Conservation (phyloP, 1,140 invertebrate genomes). For the Zaprionus inermis region DNA sequence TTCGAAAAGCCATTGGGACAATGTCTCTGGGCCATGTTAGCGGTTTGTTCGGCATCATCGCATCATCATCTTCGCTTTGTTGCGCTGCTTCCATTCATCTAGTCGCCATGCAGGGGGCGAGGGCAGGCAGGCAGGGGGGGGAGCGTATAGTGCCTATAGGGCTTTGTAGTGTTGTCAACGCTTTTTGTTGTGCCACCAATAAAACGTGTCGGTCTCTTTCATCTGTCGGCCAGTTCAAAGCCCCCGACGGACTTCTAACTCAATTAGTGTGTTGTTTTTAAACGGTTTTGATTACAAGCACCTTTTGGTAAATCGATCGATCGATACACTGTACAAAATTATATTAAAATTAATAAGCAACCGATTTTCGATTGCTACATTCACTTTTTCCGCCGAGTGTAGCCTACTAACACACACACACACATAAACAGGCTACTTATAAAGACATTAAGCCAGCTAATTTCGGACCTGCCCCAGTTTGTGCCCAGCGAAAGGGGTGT, state of each 20-base stretch:
- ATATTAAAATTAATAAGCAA: background rate
- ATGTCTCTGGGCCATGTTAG: conserved; percentile 75
- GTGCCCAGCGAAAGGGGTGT: conserved; percentile 28
- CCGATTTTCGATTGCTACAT: background rate
- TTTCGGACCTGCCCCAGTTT: conserved; percentile 35
- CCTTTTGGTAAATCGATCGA: conserved; percentile 34
- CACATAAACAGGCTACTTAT: conserved; percentile 59
- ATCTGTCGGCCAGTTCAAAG: conserved; percentile 75
- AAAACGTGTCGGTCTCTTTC: conserved; percentile 61
- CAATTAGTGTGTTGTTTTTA: conserved; percentile 79
- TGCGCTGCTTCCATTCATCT: conserved; percentile 32
- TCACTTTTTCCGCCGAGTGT: background rate
- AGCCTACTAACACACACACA: background rate
- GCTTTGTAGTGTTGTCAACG: conserved; percentile 80
- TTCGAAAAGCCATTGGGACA: conserved; percentile 66
- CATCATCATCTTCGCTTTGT: conserved; percentile 51
- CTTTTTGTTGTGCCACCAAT: conserved; percentile 81
- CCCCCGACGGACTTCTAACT: conserved; percentile 71
- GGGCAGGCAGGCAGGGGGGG: background rate
- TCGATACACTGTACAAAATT: background rate
- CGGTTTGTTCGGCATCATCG: conserved; percentile 54
- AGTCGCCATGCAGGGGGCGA: background rate
- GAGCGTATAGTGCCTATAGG: conserved; percentile 41
- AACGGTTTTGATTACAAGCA: conserved; percentile 82
- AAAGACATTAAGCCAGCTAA: conserved; percentile 75